Percentiles rank a stretch among this genome's conserved stretches.
Evolutionary conservation across 2,797 vertebrate genomes (phyloP).

Genomic region (Oryzias dopingdopingensis): DNA sequence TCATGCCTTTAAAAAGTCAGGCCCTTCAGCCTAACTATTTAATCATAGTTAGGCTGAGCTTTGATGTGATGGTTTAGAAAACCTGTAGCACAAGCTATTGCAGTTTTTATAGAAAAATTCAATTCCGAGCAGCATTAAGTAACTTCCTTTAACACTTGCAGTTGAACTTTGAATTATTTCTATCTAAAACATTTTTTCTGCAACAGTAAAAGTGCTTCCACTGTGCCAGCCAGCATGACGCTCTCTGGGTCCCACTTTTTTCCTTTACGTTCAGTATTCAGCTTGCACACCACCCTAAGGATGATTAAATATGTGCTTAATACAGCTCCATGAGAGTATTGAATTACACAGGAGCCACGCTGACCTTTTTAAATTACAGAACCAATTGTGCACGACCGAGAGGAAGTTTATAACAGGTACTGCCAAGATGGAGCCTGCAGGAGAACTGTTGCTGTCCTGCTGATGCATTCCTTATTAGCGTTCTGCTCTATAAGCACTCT

Average conservation of each 20-base stretch:
- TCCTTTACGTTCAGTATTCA: constrained; percentile 59
- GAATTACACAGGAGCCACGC: constrained; percentile 77
- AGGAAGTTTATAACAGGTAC: constrained; percentile 75
- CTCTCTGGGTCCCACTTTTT: constrained; percentile 21
- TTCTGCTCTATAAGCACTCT: constrained; percentile 51
- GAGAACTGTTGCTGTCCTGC: constrained; percentile 60
- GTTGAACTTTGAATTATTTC: constrained; percentile 4
- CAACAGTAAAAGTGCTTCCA: constrained; percentile 3
- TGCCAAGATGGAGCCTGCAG: constrained; percentile 65
- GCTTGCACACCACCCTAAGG: constrained; percentile 52
- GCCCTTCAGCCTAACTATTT: background rate
- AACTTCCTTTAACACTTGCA: background rate
- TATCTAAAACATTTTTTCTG: constrained; percentile 1
- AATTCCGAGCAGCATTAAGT: constrained; percentile 22
- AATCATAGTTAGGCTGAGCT: constrained; percentile 16
- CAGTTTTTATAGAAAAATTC: constrained; percentile 26
- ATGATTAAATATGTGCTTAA: constrained; percentile 83
- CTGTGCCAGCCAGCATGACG: constrained; percentile 22
- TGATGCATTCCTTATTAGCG: constrained; percentile 56
- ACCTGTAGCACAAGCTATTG: constrained; percentile 32
- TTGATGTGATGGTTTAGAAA: constrained; percentile 34
- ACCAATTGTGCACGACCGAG: constrained; percentile 76
- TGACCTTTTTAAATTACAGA: constrained; percentile 85
- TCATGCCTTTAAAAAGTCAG: background rate
- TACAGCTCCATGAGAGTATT: constrained; percentile 77